phyloP scores from a whole-genome alignment of 2,888 invertebrate species.

The Metallyticus violacea region DNA sequence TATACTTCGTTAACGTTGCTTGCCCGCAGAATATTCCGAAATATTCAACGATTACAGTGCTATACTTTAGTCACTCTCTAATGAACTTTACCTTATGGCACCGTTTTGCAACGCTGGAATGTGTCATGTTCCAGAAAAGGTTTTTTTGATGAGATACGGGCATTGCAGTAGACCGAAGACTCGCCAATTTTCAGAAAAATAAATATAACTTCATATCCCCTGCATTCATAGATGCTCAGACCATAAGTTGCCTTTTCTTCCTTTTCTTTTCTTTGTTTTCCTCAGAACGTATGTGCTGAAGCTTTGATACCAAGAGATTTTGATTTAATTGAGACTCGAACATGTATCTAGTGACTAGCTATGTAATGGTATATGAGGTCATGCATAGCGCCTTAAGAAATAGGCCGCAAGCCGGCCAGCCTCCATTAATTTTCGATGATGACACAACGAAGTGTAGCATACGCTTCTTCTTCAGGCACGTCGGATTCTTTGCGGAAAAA shows the following conservation, averaged over 20 bases:
- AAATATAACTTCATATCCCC: too few relatives aligned
- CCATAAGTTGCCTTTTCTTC: too few relatives aligned
- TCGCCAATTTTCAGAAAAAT: too few relatives aligned
- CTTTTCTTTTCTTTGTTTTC: too few relatives aligned
- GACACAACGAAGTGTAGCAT: background rate
- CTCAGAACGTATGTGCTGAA: too few relatives aligned
- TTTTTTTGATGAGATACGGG: too few relatives aligned
- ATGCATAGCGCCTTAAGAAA: background rate
- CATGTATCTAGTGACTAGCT: background rate
- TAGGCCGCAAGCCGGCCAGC: background rate
- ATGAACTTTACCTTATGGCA: background rate
- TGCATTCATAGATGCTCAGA: too few relatives aligned
- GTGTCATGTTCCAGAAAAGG: too few relatives aligned
- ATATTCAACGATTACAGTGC: too few relatives aligned
- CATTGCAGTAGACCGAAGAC: too few relatives aligned
- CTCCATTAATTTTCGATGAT: background rate
- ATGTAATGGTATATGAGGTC: background rate
- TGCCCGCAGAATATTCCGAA: background rate
- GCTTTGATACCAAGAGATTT: too few relatives aligned
- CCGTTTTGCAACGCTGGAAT: background rate
- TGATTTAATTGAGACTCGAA: background rate
- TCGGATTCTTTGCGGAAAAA: background rate
- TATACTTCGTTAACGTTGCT: background rate
- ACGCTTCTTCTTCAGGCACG: background rate
- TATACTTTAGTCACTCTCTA: too few relatives aligned